phyloP scores from a whole-genome alignment of 2,888 invertebrate genomes.

The Marasmarcha lunaedactyla region DNA sequence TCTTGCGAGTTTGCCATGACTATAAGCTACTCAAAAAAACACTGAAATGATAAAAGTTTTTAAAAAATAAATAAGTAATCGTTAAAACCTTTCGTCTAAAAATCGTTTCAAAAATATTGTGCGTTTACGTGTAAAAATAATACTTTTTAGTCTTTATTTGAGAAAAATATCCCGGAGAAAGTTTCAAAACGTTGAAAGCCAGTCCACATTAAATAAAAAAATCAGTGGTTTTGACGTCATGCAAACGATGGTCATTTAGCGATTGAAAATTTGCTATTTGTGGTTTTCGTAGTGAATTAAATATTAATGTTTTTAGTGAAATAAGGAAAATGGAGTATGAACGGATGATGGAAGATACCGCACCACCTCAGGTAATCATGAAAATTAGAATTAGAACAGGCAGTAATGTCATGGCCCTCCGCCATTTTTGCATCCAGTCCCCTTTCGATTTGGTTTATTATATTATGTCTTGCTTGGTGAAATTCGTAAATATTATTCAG shows the following conservation, averaged over 20 bases:
- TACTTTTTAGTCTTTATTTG: too few species aligned
- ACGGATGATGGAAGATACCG: conserved; percentile 84
- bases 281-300: conserved; percentile 44
- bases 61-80: too few species aligned
- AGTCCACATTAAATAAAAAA: conserved; percentile 10
- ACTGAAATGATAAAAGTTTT: too few species aligned
- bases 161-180: too few species aligned
- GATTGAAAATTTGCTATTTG: conserved; percentile 46
- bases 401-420: conserved; percentile 53
- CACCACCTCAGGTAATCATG: conserved; percentile 52
- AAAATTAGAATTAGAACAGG: conserved; percentile 45
- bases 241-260: conserved; percentile 52
- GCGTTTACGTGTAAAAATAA: too few species aligned
- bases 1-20: too few species aligned
- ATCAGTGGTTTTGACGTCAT: conserved; percentile 56
- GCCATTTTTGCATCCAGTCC: conserved; percentile 55
- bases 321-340: conserved; percentile 94
- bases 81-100: too few species aligned
- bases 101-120: too few species aligned
- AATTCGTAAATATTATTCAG: too few species aligned
- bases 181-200: too few species aligned
- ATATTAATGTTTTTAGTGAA: conserved; percentile 64
- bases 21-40: too few species aligned
- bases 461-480: too few species aligned
- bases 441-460: conserved; percentile 12